Base-by-base conservation (phyloP, 1,140 invertebrate genomes). In the Drosophila bocki region DNA sequence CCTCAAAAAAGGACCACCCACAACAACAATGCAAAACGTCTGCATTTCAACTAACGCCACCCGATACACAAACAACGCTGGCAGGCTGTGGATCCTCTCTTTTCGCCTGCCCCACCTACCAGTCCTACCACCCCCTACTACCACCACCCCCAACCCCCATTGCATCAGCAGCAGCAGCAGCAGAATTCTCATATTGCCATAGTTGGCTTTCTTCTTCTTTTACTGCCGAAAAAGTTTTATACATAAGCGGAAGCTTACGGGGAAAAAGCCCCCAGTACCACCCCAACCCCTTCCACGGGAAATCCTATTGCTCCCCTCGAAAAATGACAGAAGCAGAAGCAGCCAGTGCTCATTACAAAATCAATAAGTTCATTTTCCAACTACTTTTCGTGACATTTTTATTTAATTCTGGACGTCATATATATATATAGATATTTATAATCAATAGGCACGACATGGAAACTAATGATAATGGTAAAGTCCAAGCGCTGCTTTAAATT, bases 1-100 rank as follows among this genome's bases (percentile, higher is more conserved):
- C 80, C 67, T 62, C 58, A 35, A 71, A 60, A 67, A 44, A 45
- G 48, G 67, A 51, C 75, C 76, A 78, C 76, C 78, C 60, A 65
- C 77, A 79, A 87, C 84, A 87, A 87, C 84, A 88, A 90, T 90
- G 85, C 85, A 88, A 88, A 90, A 75, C 80, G 84, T 88, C 84
- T 88, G 84, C 85, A 88, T 88, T 88, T 88, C 84, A 90, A 90
- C 84, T 90, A 90, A 88, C 79, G 83, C 83, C 84, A 71, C 82
- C 82, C 78, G 85, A 82, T 69, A 86, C 78, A 85, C 78, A 85
- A 77, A 82, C 64, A 85, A 81, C 74, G 61, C 47, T 47, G 56
- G n/a, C 41, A 67, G 41, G 50, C 53, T 57, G 57, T 39, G 22
- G 26, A 48, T 57, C 75, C 76, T 69, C 53, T 32, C 63, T 41